Percentiles rank a stretch among this genome's conserved stretches.
Evolutionary conservation across 2,797 vertebrate species (phyloP).

Genomic region (Novumbra hubbsi): DNA sequence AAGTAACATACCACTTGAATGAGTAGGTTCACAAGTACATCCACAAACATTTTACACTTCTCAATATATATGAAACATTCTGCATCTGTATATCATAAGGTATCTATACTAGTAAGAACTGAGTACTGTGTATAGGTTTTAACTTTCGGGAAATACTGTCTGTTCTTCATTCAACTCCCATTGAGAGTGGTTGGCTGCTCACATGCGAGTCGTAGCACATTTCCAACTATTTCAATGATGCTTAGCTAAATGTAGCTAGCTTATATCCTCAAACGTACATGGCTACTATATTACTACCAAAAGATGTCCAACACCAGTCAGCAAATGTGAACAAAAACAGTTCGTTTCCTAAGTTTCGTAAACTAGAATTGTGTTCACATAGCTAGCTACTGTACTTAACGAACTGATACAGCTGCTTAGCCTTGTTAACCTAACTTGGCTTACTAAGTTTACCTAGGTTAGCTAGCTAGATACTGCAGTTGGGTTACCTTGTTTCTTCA

Average conservation of each 20-base stretch:
- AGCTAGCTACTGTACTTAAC: neutral
- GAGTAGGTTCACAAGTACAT: neutral
- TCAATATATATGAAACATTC: neutral
- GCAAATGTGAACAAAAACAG: no score
- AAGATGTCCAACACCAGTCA: neutral
- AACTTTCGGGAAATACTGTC: no score
- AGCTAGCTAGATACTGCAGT: neutral
- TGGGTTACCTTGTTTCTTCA: neutral
- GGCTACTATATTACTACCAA: neutral
- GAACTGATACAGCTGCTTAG: neutral
- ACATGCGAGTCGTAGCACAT: neutral
- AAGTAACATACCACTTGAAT: neutral
- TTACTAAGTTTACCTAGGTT: neutral
- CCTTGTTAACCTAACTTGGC: no score
- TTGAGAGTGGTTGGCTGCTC: no score
- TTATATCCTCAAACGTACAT: neutral
- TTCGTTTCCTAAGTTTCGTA: no score
- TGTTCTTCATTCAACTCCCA: no score
- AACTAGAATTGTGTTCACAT: no score
- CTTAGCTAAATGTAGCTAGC: neutral
- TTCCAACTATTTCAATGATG: neutral
- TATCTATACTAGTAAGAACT: no score
- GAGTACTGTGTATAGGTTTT: no score
- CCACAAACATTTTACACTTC: neutral
- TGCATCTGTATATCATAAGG: no score